A percentile compares a stretch with the other conserved stretches of the same genome.
These are phyloP conservation scores for Osmerus eperlanus DNA, from an alignment of 2,113 vertebrate species.

Conservation along the genomic window DNA sequence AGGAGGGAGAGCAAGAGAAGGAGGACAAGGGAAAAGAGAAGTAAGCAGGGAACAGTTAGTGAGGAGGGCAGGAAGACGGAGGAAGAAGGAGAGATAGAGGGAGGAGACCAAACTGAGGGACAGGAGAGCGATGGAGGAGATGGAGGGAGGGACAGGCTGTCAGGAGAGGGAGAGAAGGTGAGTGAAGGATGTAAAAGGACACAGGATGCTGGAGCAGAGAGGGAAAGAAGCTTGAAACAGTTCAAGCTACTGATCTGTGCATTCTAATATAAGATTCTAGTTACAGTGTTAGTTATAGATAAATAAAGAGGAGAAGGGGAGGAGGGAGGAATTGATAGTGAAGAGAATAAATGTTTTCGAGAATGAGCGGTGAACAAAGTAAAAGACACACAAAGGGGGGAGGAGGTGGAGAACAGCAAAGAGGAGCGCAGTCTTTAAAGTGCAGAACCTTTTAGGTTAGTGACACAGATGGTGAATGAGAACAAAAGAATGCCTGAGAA, in stretches of 20 bases:
- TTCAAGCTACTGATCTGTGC: no score
- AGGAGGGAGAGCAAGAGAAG: not conserved
- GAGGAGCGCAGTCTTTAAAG: slow-evolving; percentile 10
- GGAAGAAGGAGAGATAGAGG: not conserved
- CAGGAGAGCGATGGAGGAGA: slow-evolving; percentile 27
- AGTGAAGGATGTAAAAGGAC: slow-evolving; percentile 3
- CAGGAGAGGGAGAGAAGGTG: not conserved
- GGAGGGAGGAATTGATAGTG: not conserved
- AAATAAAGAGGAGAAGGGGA: not conserved
- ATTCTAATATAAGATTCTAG: not conserved
- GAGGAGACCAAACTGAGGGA: slow-evolving; percentile 34
- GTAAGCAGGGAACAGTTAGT: no score
- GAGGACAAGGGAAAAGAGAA: no score
- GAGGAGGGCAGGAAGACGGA: not conserved
- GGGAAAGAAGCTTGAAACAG: not conserved
- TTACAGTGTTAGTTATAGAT: slow-evolving; percentile 29
- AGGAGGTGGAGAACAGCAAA: slow-evolving; percentile 20
- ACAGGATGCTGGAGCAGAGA: not conserved
- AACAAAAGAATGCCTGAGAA: not conserved
- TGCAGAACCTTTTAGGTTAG: not conserved
- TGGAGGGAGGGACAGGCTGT: slow-evolving; percentile 34
- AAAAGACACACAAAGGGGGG: slow-evolving; percentile 6
- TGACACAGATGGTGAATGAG: not conserved
- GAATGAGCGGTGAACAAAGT: not conserved
- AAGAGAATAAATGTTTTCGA: no score